phyloP scores from a whole-genome alignment of 2,113 vertebrate genomes.

The Pterophyllum scalare region DNA sequence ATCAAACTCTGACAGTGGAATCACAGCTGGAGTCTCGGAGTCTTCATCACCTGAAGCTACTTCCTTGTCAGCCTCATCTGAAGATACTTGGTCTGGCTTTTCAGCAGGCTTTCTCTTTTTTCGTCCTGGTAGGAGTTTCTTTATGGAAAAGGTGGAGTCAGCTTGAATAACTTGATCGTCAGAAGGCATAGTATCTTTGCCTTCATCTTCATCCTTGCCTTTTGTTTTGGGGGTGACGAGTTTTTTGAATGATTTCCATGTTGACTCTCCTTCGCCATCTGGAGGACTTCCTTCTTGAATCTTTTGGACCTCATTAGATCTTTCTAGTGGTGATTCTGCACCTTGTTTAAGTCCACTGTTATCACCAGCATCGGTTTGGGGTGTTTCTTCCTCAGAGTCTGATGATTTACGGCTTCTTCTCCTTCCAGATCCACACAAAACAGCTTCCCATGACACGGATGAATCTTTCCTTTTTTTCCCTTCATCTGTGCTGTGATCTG shows the following conservation, averaged over 20 bases:
- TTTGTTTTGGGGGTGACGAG: constrained; percentile 90
- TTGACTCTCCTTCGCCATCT: constrained; percentile 88
- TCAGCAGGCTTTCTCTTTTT: constrained; percentile 86
- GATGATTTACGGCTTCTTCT: constrained; percentile 88
- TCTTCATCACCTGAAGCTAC: constrained; percentile 83
- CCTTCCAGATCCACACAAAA: constrained; percentile 91
- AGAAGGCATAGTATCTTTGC: constrained; percentile 78
- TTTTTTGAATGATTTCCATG: constrained; percentile 93
- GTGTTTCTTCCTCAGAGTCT: constrained; percentile 86
- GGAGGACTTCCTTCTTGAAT: constrained; percentile 82
- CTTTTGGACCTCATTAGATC: constrained; percentile 81
- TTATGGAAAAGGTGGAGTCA: constrained; percentile 88
- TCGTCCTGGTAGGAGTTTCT: constrained; percentile 88
- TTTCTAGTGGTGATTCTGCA: constrained; percentile 63
- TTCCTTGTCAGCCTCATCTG: constrained; percentile 79
- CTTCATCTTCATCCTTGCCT: constrained; percentile 86
- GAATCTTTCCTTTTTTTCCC: constrained; percentile 88
- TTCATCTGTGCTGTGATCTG: constrained; percentile 83
- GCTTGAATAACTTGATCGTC: constrained; percentile 85
- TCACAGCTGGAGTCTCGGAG: constrained; percentile 88
- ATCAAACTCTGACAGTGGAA: constrained; percentile 92
- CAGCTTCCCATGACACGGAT: constrained; percentile 91
- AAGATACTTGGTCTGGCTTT: constrained; percentile 78
- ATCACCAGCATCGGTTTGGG: constrained; percentile 63
- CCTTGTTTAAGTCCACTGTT: constrained; percentile 67